Conservation (phyloP, 2,888 invertebrate species). For the Ichneumoninae sp. region DNA sequence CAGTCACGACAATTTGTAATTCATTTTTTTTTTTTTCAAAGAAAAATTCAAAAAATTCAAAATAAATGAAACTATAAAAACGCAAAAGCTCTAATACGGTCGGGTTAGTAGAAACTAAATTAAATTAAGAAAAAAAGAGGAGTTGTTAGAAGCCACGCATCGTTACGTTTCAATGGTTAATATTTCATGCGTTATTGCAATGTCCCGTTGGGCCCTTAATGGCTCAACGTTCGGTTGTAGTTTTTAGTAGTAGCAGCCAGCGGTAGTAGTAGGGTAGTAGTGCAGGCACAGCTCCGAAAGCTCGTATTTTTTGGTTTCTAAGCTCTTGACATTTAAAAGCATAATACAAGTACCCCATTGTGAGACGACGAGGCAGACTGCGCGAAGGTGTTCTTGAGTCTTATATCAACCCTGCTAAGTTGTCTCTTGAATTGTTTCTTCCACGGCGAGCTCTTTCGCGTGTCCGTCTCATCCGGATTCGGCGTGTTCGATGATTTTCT, state of each 20-base stretch:
- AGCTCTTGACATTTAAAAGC: conserved; percentile 65
- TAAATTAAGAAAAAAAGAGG: neutral
- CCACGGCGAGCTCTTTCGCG: conserved; percentile 85
- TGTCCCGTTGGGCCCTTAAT: conserved; percentile 43
- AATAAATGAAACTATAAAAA: neutral
- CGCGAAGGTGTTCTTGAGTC: conserved; percentile 89
- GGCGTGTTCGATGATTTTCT: conserved; percentile 61
- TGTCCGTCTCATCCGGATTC: conserved; percentile 73
- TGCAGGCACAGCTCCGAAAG: conserved; percentile 41
- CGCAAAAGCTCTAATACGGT: neutral
- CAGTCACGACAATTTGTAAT: neutral
- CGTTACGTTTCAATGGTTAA: conserved; percentile 16
- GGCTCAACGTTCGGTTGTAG: conserved; percentile 10
- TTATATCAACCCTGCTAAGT: conserved; percentile 91
- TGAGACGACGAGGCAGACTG: conserved; percentile 76
- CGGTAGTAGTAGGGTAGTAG: conserved; percentile 30
- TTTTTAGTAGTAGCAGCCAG: conserved; percentile 37
- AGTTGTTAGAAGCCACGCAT: conserved; percentile 40
- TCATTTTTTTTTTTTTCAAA: neutral
- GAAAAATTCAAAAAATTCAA: neutral
- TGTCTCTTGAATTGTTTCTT: conserved; percentile 93
- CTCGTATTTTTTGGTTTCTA: conserved; percentile 43
- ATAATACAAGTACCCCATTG: conserved; percentile 82
- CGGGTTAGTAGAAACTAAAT: neutral
- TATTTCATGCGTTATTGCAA: conserved; percentile 1